Percentiles rank a stretch among this genome's conserved stretches.
Conservation (phyloP, 2,797 vertebrate species). For the Cygnus olor region DNA sequence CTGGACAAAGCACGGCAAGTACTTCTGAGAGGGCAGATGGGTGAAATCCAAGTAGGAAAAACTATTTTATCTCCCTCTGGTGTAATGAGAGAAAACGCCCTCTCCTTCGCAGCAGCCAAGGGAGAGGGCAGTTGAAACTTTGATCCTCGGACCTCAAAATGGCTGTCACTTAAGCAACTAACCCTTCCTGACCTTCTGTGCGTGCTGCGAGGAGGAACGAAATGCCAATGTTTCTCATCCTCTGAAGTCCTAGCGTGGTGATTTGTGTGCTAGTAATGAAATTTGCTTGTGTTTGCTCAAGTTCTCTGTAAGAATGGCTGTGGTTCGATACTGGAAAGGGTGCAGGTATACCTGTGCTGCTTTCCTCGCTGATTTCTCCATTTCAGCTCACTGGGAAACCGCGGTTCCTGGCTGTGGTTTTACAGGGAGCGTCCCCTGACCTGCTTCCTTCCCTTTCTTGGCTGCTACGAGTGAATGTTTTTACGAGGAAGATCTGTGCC, state of each 20-base stretch:
- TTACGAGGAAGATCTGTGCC: not conserved
- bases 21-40: not conserved
- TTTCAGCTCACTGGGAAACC: not conserved
- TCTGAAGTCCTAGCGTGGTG: not conserved
- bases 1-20: not conserved
- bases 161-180: not conserved
- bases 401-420: not conserved
- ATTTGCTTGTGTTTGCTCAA: rapidly evolving
- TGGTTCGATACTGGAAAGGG: not conserved
- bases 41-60: conserved; percentile 13
- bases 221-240: not conserved
- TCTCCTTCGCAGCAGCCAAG: not conserved
- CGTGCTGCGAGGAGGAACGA: not conserved
- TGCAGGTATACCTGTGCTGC: not conserved
- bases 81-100: not conserved
- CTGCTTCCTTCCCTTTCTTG: not conserved
- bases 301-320: not conserved
- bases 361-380: not conserved
- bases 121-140: not conserved
- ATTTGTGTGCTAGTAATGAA: not conserved
- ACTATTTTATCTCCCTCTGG: not conserved
- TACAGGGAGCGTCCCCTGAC: not conserved
- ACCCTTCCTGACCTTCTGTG: not conserved
- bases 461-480: not conserved
- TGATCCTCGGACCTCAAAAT: not conserved